These are phyloP conservation scores for Clupea harengus DNA, from an alignment of 2,113 vertebrate genomes.

Conservation along the genomic window DNA sequence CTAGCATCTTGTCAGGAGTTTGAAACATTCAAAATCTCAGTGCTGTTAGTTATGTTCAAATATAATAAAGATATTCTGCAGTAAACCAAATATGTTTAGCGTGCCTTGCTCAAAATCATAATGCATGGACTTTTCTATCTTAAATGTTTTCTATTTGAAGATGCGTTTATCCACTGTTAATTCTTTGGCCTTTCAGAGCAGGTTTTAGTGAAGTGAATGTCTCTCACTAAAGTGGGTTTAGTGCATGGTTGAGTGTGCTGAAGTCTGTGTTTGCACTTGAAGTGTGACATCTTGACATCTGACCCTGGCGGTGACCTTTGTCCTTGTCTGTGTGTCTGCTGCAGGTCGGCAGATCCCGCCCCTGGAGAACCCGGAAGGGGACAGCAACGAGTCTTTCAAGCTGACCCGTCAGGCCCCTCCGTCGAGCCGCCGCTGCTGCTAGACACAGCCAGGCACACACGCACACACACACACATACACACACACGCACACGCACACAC, in stretches of 20 bases:
- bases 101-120: not conserved
- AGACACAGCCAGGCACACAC: slow-evolving; percentile 54
- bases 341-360: slow-evolving; percentile 92
- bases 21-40: too few relatives aligned
- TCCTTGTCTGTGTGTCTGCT: slow-evolving; percentile 36
- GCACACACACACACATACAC: slow-evolving; percentile 3
- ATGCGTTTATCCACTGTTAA: not conserved
- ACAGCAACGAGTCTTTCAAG: slow-evolving; percentile 84
- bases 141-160: not conserved
- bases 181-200: too few relatives aligned
- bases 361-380: slow-evolving; percentile 83
- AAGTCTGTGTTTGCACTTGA: not conserved
- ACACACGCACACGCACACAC: not conserved
- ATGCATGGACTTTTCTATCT: not conserved
- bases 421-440: slow-evolving; percentile 83
- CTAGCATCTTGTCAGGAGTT: not conserved
- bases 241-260: not conserved
- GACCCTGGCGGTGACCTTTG: not conserved
- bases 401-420: slow-evolving; percentile 74
- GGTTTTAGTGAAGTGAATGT: too few relatives aligned
- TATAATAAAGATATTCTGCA: not conserved
- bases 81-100: not conserved
- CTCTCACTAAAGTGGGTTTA: not conserved
- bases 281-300: not conserved
- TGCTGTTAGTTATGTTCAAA: not conserved